Conservation (phyloP, 2,888 invertebrate species). For the Morpho helenor region DNA sequence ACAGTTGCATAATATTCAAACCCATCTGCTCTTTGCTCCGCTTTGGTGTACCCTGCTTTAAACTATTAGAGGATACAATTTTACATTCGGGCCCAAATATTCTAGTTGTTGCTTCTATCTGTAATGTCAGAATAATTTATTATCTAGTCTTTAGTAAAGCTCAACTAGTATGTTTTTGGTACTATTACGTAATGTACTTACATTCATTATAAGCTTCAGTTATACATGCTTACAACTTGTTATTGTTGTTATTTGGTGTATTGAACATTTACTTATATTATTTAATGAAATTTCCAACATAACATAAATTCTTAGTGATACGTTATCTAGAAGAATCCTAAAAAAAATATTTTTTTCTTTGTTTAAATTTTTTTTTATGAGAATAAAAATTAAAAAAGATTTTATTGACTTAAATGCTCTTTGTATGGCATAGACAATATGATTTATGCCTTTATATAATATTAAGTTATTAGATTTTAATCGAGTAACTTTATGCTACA, state of each 20-base stretch:
- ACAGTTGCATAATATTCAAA: no score
- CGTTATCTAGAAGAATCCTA: conserved; percentile 4
- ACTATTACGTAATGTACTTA: conserved; percentile 21
- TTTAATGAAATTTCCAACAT: background rate
- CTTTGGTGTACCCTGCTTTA: no score
- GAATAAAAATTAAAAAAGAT: no score
- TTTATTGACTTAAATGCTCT: background rate
- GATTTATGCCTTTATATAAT: no score
- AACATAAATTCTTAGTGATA: background rate
- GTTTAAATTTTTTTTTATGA: background rate
- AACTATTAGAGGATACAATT: conserved; percentile 6
- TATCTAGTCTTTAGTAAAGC: conserved; percentile 71
- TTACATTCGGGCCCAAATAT: background rate
- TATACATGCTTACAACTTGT: background rate
- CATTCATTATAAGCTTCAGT: conserved; percentile 10
- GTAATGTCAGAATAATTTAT: conserved; percentile 36
- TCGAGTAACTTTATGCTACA: no score
- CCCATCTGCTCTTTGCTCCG: no score
- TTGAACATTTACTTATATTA: conserved; percentile 9
- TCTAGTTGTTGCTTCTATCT: conserved; percentile 7
- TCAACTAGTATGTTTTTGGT: conserved; percentile 43
- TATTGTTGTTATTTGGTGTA: background rate
- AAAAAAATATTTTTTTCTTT: background rate
- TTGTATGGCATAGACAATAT: no score
- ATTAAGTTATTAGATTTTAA: no score